Evolutionary conservation across 2,888 invertebrate species (phyloP).

Genomic region (Coremacera marginata): DNA sequence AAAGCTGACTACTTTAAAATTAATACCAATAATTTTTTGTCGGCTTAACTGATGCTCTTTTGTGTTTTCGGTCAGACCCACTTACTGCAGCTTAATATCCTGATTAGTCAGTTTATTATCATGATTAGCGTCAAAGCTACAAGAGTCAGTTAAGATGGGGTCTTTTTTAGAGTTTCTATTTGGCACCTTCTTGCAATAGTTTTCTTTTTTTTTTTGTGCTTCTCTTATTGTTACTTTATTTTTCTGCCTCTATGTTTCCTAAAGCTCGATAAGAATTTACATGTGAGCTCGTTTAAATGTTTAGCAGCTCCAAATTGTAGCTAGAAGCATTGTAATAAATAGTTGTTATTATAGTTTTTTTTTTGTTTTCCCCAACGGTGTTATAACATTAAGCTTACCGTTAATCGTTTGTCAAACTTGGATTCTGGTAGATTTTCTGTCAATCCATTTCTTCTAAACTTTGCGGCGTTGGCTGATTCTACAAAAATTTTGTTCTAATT

Average conservation of each 20-base stretch:
- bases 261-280: background rate
- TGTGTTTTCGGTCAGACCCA: too few relatives aligned
- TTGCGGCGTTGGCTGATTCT: conserved; percentile 41
- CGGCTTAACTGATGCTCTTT: too few relatives aligned
- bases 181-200: background rate
- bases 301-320: background rate
- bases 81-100: too few relatives aligned
- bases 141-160: too few relatives aligned
- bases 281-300: conserved; percentile 6
- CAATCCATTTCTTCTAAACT: background rate
- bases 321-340: conserved; percentile 10
- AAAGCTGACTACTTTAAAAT: too few relatives aligned
- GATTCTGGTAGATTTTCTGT: background rate
- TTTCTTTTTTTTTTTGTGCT: background rate
- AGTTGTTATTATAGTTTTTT: background rate
- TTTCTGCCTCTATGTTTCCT: background rate
- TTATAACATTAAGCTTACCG: conserved; percentile 5
- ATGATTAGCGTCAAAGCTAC: too few relatives aligned
- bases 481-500: conserved; percentile 59
- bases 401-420: conserved; percentile 15
- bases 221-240: background rate
- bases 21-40: too few relatives aligned
- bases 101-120: too few relatives aligned
- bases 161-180: background rate
- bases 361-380: background rate